These are phyloP conservation scores for Ornithorhynchus anatinus DNA, from an alignment of 2,113 vertebrate genomes.

Conservation along the genomic window DNA sequence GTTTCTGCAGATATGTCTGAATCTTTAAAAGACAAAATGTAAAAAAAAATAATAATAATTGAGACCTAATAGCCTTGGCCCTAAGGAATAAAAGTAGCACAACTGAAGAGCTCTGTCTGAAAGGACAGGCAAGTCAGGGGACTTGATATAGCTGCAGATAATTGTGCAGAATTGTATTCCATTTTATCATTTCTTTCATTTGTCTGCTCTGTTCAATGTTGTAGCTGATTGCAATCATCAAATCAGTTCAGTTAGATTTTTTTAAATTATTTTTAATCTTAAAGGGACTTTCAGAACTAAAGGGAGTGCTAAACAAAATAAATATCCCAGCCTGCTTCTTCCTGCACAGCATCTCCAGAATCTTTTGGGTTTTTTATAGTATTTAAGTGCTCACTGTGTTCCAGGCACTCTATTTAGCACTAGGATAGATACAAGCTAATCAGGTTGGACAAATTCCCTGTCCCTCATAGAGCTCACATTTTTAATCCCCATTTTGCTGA, in stretches of 20 bases:
- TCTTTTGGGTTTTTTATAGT: too few relatives aligned
- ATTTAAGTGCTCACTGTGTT: background rate
- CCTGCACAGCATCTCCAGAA: too few relatives aligned
- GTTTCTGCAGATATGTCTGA: background rate
- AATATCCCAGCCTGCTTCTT: too few relatives aligned
- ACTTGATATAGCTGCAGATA: background rate
- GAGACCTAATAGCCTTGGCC: background rate
- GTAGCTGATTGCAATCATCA: slow-evolving; percentile 36
- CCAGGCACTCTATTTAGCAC: too few relatives aligned
- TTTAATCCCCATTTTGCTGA: too few relatives aligned
- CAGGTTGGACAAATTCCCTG: too few relatives aligned
- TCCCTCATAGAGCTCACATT: too few relatives aligned
- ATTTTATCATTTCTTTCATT: background rate
- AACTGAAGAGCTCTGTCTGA: background rate
- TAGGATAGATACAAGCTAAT: too few relatives aligned
- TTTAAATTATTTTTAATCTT: slow-evolving; percentile 39
- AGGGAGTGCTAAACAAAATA: slow-evolving; percentile 45
- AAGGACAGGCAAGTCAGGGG: background rate
- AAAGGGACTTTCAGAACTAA: slow-evolving; percentile 39
- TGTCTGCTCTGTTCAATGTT: slow-evolving; percentile 14
- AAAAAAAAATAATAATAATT: background rate
- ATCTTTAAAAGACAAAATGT: background rate
- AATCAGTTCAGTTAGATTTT: slow-evolving; percentile 15
- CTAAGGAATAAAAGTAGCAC: background rate
- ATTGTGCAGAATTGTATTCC: rapidly evolving